These are phyloP conservation scores for Cryptotermes secundus DNA, from an alignment of 1,140 invertebrate species.

Conservation along the genomic window DNA sequence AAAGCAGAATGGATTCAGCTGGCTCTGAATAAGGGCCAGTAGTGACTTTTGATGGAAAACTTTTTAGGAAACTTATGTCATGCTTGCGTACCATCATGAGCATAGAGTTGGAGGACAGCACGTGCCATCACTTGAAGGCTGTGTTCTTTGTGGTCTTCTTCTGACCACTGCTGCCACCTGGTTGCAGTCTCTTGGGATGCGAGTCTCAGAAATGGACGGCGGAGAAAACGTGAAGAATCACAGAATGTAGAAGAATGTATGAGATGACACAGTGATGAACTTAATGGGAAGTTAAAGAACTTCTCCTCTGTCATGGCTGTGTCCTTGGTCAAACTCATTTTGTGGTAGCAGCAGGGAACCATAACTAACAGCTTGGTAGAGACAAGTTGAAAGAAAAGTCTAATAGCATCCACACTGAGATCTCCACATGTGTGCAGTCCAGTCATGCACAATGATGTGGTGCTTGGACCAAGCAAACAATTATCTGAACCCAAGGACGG, in stretches of 20 bases:
- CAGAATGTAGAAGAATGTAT: constrained; percentile 34
- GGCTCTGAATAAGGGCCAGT: not conserved
- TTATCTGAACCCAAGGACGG: not conserved
- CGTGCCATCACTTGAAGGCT: constrained; percentile 59
- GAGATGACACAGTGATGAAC: constrained; percentile 48
- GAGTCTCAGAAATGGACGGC: constrained; percentile 63
- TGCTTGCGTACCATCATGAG: constrained; percentile 52
- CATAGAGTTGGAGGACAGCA: constrained; percentile 59
- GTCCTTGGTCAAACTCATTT: constrained; percentile 50
- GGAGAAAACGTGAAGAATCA: constrained; percentile 49
- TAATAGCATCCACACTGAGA: constrained; percentile 69
- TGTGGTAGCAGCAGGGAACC: constrained; percentile 87
- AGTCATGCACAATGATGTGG: constrained; percentile 53
- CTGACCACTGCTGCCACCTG: constrained; percentile 49
- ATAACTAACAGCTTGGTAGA: constrained; percentile 62
- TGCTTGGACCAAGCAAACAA: not conserved
- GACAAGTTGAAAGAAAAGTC: constrained; percentile 65
- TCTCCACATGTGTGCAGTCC: constrained; percentile 85
- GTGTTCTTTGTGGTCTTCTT: constrained; percentile 50
- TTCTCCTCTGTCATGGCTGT: constrained; percentile 40
- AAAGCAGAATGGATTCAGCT: not conserved
- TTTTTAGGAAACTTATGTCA: constrained; percentile 10
- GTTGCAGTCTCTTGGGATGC: constrained; percentile 58
- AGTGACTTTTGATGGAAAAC: not conserved
- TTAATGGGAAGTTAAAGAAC: constrained; percentile 66